Evolutionary conservation across 2,797 vertebrate species (phyloP).

Genomic region (Cetoscarus ocellatus): DNA sequence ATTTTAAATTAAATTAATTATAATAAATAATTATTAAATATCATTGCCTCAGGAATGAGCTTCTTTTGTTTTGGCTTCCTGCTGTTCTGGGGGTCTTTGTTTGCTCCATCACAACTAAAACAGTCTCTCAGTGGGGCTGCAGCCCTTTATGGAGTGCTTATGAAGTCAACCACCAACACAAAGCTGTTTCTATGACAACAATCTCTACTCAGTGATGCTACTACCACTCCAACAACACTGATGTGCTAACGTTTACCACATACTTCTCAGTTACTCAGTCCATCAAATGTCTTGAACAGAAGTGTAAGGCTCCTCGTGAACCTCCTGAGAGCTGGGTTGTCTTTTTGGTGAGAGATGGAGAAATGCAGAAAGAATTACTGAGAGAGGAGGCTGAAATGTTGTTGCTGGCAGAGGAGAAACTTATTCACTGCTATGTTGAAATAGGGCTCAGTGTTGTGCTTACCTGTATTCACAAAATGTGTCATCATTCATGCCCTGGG

Average conservation of each 20-base stretch:
- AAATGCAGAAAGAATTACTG: constrained; percentile 62
- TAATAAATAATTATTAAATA: too few species aligned
- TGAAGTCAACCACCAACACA: constrained; percentile 45
- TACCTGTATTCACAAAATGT: constrained; percentile 99
- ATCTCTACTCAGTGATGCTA: constrained; percentile 37
- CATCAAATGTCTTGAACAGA: constrained; percentile 71
- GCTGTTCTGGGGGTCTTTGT: constrained; percentile 56
- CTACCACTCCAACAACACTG: constrained; percentile 46
- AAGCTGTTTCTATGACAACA: constrained; percentile 35
- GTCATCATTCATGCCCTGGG: constrained; percentile 96
- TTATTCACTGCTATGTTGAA: constrained; percentile 35
- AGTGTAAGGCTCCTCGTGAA: constrained; percentile 64
- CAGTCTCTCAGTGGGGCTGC: constrained; percentile 38
- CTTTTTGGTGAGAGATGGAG: constrained; percentile 71
- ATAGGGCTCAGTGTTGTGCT: constrained; percentile 52
- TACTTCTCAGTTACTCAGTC: constrained; percentile 76
- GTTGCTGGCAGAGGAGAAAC: constrained; percentile 25
- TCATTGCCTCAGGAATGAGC: too few species aligned
- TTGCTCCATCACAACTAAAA: constrained; percentile 57
- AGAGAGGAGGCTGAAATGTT: constrained; percentile 37
- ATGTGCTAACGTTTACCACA: constrained; percentile 78
- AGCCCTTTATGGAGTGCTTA: constrained; percentile 44
- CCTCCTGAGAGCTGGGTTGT: constrained; percentile 66
- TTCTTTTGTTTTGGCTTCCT: constrained; percentile 64
- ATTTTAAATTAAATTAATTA: too few species aligned